These are phyloP conservation scores for Axea sp. DNA, from an alignment of 2,888 invertebrate genomes.

Conservation along the genomic window DNA sequence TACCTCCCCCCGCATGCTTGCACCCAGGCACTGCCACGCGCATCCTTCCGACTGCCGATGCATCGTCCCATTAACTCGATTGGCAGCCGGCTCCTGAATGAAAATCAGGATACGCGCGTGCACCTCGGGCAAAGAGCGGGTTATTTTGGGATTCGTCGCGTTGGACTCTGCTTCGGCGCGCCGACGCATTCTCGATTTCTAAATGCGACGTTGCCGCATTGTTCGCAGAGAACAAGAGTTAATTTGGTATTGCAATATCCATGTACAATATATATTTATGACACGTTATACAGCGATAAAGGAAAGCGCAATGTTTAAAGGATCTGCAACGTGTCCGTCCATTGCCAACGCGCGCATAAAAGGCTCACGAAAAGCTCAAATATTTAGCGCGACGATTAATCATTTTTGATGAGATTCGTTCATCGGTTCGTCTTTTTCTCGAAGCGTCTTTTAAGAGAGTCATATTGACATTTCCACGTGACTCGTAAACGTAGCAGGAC, in stretches of 20 bases:
- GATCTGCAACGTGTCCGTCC: too few species aligned
- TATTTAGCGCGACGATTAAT: too few species aligned
- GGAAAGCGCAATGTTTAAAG: too few species aligned
- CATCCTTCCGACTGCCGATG: conserved; percentile 37
- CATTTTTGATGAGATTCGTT: too few species aligned
- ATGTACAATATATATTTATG: too few species aligned
- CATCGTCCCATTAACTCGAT: conserved; percentile 55
- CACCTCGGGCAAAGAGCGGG: conserved; percentile 24
- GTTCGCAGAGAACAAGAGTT: neutral
- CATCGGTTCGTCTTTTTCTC: too few species aligned
- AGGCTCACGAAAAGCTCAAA: too few species aligned
- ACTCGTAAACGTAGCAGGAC: too few species aligned
- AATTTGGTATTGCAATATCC: conserved; percentile 19
- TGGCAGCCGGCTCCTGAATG: conserved; percentile 55
- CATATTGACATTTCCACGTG: too few species aligned
- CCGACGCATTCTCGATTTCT: conserved; percentile 3
- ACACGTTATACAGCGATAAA: too few species aligned
- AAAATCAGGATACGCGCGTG: conserved; percentile 57
- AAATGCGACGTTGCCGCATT: conserved; percentile 35
- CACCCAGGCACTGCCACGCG: conserved; percentile 19
- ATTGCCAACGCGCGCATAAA: too few species aligned
- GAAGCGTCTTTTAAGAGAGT: too few species aligned
- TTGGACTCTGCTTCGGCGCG: conserved; percentile 23
- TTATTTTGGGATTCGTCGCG: conserved; percentile 40
- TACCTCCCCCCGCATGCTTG: conserved; percentile 2